A percentile compares a stretch with the other conserved stretches of the same genome.
These are phyloP conservation scores for Tribolium castaneum DNA, from an alignment of 1,140 invertebrate genomes.

Conservation along the genomic window DNA sequence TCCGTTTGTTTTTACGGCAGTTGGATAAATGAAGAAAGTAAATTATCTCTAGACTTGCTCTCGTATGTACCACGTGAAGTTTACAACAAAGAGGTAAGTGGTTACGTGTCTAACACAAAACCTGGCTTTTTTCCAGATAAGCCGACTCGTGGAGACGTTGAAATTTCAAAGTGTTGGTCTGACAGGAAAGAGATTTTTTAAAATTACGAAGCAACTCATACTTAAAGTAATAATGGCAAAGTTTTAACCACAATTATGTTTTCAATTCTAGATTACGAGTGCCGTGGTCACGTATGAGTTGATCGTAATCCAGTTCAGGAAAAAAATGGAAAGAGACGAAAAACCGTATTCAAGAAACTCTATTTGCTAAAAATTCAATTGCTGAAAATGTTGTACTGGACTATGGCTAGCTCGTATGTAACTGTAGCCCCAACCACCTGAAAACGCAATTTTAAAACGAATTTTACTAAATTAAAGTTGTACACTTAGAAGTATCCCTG, in stretches of 20 bases:
- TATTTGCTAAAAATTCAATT: slow-evolving; percentile 6
- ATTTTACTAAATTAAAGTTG: not conserved
- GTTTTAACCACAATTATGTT: not conserved
- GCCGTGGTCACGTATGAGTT: slow-evolving; percentile 24
- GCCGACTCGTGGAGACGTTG: not conserved
- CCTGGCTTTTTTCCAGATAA: not conserved
- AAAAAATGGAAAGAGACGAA: not conserved
- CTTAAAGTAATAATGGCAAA: slow-evolving; percentile 6
- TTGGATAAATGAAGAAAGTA: slow-evolving; percentile 27
- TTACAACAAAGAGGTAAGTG: slow-evolving; percentile 27
- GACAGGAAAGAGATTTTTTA: slow-evolving; percentile 32
- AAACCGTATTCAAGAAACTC: not conserved
- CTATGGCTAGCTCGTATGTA: slow-evolving; percentile 75
- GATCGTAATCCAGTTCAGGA: slow-evolving; percentile 8
- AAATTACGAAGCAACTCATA: slow-evolving; percentile 14
- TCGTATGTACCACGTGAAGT: not conserved
- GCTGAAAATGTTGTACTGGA: slow-evolving; percentile 69
- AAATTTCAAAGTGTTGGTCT: not conserved
- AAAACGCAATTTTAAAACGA: slow-evolving; percentile 54
- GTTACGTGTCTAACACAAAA: too few species aligned
- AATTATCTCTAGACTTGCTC: not conserved
- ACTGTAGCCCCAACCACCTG: slow-evolving; percentile 77
- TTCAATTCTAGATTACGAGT: slow-evolving; percentile 3
- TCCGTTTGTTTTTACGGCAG: slow-evolving; percentile 17
- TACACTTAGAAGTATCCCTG: slow-evolving; percentile 63